Conservation (phyloP, 2,113 vertebrate genomes). For the Phyllostomus hastatus region DNA sequence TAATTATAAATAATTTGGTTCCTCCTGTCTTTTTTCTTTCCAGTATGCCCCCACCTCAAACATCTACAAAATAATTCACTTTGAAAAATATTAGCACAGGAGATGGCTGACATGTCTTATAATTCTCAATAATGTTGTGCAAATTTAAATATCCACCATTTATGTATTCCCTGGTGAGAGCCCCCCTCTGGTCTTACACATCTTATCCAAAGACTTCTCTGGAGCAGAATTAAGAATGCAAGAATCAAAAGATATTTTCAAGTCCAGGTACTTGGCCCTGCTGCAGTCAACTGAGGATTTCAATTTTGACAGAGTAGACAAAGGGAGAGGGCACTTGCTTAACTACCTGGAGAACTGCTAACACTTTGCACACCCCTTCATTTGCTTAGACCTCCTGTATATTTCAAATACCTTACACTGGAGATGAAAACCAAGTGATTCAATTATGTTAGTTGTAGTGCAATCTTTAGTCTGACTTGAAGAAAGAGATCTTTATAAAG, state of each 20-base stretch:
- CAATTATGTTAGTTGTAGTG: background rate
- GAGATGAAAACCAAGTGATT: background rate
- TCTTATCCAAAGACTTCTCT: background rate
- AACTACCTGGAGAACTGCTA: background rate
- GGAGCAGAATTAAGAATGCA: background rate
- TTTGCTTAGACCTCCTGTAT: background rate
- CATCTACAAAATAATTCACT: conserved; percentile 55
- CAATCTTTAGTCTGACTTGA: background rate
- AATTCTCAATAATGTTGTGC: conserved; percentile 20
- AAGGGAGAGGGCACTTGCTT: background rate
- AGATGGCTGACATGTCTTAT: background rate
- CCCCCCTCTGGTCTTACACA: background rate
- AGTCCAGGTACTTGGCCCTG: background rate
- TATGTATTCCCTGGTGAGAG: background rate
- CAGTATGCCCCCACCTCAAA: background rate
- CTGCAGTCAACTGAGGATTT: background rate
- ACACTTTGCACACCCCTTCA: background rate
- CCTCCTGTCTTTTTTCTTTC: conserved; percentile 30
- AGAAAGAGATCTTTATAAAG: background rate
- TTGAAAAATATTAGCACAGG: conserved; percentile 39
- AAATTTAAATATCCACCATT: conserved; percentile 17
- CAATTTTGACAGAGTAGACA: background rate
- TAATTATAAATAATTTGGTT: conserved; percentile 69
- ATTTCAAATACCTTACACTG: background rate
- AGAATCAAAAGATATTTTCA: background rate